A percentile compares a stretch with the other conserved stretches of the same genome.
Evolutionary conservation across 2,888 invertebrate genomes (phyloP).

Genomic region (Harpagoxenus sublaevis): DNA sequence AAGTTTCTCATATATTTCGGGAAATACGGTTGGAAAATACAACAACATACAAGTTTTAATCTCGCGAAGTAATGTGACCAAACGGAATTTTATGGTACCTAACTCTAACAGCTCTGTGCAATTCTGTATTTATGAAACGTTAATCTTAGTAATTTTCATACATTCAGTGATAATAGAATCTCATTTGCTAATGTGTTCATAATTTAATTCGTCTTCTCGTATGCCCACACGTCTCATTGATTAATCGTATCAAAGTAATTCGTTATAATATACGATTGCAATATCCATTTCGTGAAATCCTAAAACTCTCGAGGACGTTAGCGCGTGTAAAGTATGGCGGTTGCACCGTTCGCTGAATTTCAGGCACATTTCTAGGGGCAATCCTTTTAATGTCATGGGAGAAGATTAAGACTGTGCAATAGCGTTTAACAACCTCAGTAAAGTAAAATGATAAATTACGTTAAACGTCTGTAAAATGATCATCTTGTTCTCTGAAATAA

Average conservation of each 20-base stretch:
- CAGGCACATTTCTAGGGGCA: conserved; percentile 38
- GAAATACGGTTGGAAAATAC: not conserved
- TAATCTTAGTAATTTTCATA: conserved; percentile 64
- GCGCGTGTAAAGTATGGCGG: conserved; percentile 38
- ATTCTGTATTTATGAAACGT: conserved; percentile 56
- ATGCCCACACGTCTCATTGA: conserved; percentile 46
- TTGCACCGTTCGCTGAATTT: conserved; percentile 46
- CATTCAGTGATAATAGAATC: conserved; percentile 61
- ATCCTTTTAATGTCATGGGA: conserved; percentile 42
- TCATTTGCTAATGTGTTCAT: conserved; percentile 75
- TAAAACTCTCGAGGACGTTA: conserved; percentile 43
- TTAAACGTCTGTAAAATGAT: not conserved
- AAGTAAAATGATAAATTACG: conserved; percentile 9
- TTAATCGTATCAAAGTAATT: conserved; percentile 64
- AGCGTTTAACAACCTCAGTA: conserved; percentile 31
- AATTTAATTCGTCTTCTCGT: conserved; percentile 66
- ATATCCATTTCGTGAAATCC: conserved; percentile 45
- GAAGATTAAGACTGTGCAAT: conserved; percentile 44
- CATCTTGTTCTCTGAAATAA: not conserved
- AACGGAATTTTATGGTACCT: conserved; percentile 67
- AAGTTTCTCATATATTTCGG: not conserved
- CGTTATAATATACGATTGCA: conserved; percentile 48
- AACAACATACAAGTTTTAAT: conserved; percentile 1
- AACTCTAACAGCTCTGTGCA: conserved; percentile 69
- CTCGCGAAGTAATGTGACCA: conserved; percentile 64